Percentiles rank a stretch among this genome's conserved stretches.
phyloP scores from a whole-genome alignment of 2,113 vertebrate species.

The Collichthys lucidus region DNA sequence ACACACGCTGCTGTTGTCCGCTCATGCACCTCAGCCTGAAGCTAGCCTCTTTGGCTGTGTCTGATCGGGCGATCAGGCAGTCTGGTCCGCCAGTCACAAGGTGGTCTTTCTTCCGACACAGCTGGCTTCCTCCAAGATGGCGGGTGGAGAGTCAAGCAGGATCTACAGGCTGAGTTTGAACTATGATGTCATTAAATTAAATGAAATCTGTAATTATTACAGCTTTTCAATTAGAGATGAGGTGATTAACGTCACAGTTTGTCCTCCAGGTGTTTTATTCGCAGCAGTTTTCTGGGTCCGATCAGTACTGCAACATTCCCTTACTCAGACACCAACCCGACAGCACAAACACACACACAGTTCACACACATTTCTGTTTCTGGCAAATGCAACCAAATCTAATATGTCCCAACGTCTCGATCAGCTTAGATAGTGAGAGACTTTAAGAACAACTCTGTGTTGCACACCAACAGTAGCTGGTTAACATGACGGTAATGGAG shows the following conservation, averaged over 20 bases:
- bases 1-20: slow-evolving; percentile 5
- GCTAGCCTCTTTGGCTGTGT: slow-evolving; percentile 26
- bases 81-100: slow-evolving; percentile 52
- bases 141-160: background rate
- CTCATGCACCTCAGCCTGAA: slow-evolving; percentile 29
- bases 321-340: background rate
- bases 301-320: background rate
- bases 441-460: background rate
- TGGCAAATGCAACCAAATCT: background rate
- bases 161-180: slow-evolving; percentile 6
- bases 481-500: slow-evolving; percentile 5
- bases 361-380: slow-evolving; percentile 18
- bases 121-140: slow-evolving; percentile 55
- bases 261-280: background rate
- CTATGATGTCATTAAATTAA: background rate
- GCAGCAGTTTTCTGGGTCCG: background rate
- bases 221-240: background rate
- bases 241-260: background rate
- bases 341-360: background rate
- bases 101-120: slow-evolving; percentile 57
- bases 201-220: background rate
- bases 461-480: slow-evolving; percentile 46
- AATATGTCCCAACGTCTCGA: slow-evolving; percentile 9
- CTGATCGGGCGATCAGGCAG: slow-evolving; percentile 55
- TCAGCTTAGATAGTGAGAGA: background rate